Evolutionary conservation across 2,888 invertebrate genomes (phyloP).

Genomic region (Eristalinus aeneus): DNA sequence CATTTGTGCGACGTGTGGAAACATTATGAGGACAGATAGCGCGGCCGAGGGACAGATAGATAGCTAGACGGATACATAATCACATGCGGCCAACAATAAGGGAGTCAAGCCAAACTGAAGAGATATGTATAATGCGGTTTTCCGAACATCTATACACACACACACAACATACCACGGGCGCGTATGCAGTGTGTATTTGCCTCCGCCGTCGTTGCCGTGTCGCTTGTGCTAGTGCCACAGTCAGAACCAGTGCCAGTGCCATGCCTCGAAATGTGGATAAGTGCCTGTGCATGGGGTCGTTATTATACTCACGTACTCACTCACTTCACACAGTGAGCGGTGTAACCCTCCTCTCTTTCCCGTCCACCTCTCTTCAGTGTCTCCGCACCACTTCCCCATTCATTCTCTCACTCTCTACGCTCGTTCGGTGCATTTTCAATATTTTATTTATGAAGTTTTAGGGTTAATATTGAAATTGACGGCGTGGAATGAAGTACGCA

Average conservation of each 20-base stretch:
- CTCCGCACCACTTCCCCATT: not conserved
- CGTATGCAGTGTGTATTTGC: not conserved
- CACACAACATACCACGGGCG: not conserved
- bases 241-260: slow-evolving; percentile 4
- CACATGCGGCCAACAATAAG: slow-evolving; percentile 6
- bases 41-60: slow-evolving; percentile 1
- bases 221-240: not conserved
- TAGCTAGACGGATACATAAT: not conserved
- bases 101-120: slow-evolving; percentile 26
- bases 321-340: slow-evolving; percentile 32
- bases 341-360: not conserved
- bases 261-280: slow-evolving; percentile 46
- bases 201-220: too few species aligned
- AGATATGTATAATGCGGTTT: slow-evolving; percentile 31
- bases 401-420: not conserved
- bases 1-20: slow-evolving; percentile 48
- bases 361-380: not conserved
- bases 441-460: slow-evolving; percentile 56
- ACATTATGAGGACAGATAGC: slow-evolving; percentile 27
- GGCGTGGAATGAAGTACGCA: slow-evolving; percentile 49
- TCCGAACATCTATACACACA: not conserved
- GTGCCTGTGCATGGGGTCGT: slow-evolving; percentile 56
- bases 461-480: slow-evolving; percentile 58
- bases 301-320: slow-evolving; percentile 52
- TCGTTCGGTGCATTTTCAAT: slow-evolving; percentile 37